Percentiles rank a stretch among this genome's conserved stretches.
phyloP scores from a whole-genome alignment of 37 sponge, comb jelly and placozoan species.

The Haliclona indistincta region DNA sequence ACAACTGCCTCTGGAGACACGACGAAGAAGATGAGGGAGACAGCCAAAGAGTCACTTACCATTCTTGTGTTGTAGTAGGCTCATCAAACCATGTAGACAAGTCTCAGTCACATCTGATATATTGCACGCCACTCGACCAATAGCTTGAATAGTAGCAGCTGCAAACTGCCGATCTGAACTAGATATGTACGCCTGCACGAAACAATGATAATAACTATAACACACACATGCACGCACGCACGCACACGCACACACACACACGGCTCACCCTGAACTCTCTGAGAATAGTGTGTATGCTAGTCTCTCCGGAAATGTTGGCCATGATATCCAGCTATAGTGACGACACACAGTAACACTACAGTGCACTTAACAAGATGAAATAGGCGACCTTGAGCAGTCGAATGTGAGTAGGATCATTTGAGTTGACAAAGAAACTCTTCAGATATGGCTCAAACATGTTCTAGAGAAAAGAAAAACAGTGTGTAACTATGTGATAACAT shows the following conservation, averaged over 20 bases:
- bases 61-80: conserved; percentile 78
- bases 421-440: conserved; percentile 92
- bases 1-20: conserved; percentile 79
- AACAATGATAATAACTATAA: too few species aligned
- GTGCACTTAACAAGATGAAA: conserved; percentile 24
- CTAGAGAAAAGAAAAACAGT: conserved; percentile 50
- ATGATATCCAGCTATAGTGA: conserved; percentile 87
- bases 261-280: conserved; percentile 91
- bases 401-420: conserved; percentile 89
- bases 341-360: not conserved
- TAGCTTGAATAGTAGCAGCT: conserved; percentile 94
- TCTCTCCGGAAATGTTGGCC: conserved; percentile 93
- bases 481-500: too few species aligned
- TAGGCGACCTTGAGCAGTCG: conserved; percentile 79
- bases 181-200: conserved; percentile 94
- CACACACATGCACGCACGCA: too few species aligned
- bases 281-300: conserved; percentile 84
- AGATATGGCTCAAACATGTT: conserved; percentile 92
- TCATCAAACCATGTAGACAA: conserved; percentile 95
- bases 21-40: not conserved
- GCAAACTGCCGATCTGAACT: conserved; percentile 87
- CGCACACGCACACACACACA: conserved; percentile 14
- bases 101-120: conserved; percentile 91
- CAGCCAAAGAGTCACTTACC: conserved; percentile 27
- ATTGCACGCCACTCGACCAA: conserved; percentile 93